A percentile compares a stretch with the other conserved stretches of the same genome.
phyloP scores from a whole-genome alignment of 2,797 vertebrate genomes.

The Petrocephalus sullivani region DNA sequence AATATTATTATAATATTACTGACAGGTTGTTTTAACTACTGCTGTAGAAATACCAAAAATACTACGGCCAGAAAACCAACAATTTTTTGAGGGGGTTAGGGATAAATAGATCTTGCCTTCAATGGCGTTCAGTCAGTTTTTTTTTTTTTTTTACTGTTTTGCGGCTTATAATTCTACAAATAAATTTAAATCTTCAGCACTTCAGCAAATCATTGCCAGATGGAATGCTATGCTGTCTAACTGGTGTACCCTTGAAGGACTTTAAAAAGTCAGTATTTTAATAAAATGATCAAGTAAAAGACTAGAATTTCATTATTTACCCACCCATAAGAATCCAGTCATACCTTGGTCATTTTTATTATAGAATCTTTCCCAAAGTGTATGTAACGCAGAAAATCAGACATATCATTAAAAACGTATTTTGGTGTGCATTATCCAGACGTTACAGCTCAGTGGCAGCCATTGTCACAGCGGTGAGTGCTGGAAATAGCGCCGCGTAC shows the following conservation, averaged over 20 bases:
- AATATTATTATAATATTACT: not conserved
- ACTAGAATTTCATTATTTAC: not conserved
- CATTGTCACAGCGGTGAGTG: not conserved
- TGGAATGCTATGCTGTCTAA: not conserved
- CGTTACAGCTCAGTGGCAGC: not conserved
- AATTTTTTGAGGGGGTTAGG: not conserved
- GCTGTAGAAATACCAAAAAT: not conserved
- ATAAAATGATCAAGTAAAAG: not conserved
- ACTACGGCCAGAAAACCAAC: not conserved
- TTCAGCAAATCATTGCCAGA: not conserved
- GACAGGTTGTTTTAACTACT: not conserved
- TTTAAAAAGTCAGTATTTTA: not conserved
- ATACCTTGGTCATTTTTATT: not conserved
- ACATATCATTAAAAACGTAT: not conserved
- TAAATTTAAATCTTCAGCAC: not conserved
- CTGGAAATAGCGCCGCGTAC: not conserved
- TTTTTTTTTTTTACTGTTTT: not conserved
- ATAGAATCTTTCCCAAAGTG: not conserved
- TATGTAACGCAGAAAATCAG: not conserved
- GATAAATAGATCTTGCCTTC: not conserved
- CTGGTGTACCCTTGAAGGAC: not conserved
- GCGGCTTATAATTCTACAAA: not conserved
- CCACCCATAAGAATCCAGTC: not conserved
- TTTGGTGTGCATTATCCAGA: not conserved
- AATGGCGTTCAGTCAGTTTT: not conserved